Evolutionary conservation across 2,797 vertebrate genomes (phyloP).

Genomic region (Danionella dracula): DNA sequence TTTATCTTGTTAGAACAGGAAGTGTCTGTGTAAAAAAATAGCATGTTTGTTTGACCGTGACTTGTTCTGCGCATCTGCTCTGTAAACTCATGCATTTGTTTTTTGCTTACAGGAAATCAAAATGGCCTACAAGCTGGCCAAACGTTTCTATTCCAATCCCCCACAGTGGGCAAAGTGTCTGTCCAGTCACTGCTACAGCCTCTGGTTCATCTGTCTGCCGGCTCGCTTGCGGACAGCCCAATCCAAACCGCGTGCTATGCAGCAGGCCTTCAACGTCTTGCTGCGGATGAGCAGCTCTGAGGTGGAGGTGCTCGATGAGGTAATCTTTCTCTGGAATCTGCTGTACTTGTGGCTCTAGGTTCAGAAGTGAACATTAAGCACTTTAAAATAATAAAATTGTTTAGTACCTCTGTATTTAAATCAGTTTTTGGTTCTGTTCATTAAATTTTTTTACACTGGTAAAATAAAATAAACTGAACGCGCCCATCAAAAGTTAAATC

Average conservation of each 20-base stretch:
- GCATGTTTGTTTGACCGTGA: too few species aligned
- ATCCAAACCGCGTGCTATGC: conserved; percentile 84
- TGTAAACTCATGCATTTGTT: not conserved
- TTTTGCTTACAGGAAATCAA: conserved; percentile 83
- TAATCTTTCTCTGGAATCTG: conserved; percentile 32
- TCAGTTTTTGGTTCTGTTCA: too few species aligned
- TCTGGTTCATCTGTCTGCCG: conserved; percentile 98
- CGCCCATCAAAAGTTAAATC: too few species aligned
- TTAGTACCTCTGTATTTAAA: too few species aligned
- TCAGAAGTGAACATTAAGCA: too few species aligned
- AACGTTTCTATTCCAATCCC: conserved; percentile 80
- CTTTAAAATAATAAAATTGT: too few species aligned
- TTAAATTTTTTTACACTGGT: too few species aligned
- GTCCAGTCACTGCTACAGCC: conserved; percentile 92
- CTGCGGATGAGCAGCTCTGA: conserved; percentile 89
- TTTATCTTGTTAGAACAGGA: too few species aligned
- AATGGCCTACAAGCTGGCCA: conserved; percentile 89
- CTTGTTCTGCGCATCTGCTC: not conserved
- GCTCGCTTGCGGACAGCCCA: conserved; percentile 80
- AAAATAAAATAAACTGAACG: too few species aligned
- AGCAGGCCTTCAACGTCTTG: conserved; percentile 86
- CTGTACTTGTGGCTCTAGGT: too few species aligned
- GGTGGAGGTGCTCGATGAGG: conserved; percentile 94
- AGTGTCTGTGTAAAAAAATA: too few species aligned
- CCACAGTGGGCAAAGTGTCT: conserved; percentile 90